Conservation (phyloP, 2,888 invertebrate species). For the Dyspetes luteomarginatus region DNA sequence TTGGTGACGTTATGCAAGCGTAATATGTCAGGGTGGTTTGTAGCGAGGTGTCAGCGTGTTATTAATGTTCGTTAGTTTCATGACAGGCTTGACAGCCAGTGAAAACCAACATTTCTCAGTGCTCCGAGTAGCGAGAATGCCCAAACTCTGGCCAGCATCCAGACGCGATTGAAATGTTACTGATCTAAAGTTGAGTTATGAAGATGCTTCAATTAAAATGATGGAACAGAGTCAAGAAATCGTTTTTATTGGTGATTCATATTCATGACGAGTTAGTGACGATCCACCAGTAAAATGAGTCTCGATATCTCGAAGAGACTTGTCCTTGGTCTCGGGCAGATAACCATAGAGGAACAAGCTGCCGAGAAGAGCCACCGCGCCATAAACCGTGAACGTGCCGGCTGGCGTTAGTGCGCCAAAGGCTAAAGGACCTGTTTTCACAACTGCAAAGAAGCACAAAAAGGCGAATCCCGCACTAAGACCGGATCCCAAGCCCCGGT, state of each 20-base stretch:
- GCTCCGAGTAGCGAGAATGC: background rate
- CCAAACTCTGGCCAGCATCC: background rate
- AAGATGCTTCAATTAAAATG: background rate
- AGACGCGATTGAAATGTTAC: background rate
- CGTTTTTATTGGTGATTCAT: constrained; percentile 55
- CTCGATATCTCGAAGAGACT: constrained; percentile 88
- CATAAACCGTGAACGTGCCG: constrained; percentile 87
- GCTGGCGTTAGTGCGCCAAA: constrained; percentile 85
- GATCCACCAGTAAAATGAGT: constrained; percentile 80
- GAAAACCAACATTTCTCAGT: constrained; percentile 37
- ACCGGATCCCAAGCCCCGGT: constrained; percentile 88
- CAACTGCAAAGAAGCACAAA: constrained; percentile 87
- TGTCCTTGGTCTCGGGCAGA: constrained; percentile 89
- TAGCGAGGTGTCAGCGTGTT: constrained; percentile 25
- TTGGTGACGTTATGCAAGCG: constrained; percentile 22
- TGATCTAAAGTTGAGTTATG: background rate
- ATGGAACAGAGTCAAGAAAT: constrained; percentile 15
- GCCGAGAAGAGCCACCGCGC: constrained; percentile 85
- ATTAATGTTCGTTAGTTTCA: constrained; percentile 57
- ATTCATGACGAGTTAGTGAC: constrained; percentile 74
- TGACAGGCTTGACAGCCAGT: constrained; percentile 36
- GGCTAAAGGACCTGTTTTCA: constrained; percentile 88
- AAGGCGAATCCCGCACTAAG: constrained; percentile 88
- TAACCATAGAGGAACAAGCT: constrained; percentile 86
- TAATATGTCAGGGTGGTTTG: constrained; percentile 25